These are phyloP conservation scores for Forbesichthys papilliferus DNA, from an alignment of 2,113 vertebrate species.

Conservation along the genomic window DNA sequence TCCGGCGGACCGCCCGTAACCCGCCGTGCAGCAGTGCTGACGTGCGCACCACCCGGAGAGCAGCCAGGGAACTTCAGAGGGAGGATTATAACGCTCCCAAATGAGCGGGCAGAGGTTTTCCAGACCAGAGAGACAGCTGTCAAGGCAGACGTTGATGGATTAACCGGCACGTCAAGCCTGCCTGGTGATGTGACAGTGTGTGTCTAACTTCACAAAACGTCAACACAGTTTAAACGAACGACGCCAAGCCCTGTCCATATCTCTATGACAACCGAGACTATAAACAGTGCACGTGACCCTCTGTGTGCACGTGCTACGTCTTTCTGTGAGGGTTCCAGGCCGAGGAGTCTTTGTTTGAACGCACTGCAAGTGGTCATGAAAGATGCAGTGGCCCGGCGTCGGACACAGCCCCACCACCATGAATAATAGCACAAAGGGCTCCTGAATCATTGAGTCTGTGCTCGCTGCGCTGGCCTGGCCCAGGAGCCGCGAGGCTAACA, in stretches of 20 bases:
- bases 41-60: constrained; percentile 31
- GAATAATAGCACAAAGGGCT: constrained; percentile 79
- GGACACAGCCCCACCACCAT: constrained; percentile 67
- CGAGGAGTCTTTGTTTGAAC: constrained; percentile 69
- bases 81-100: constrained; percentile 48
- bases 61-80: constrained; percentile 32
- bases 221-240: constrained; percentile 19
- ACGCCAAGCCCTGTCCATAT: neutral
- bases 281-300: constrained; percentile 13
- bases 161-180: constrained; percentile 43
- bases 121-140: constrained; percentile 42
- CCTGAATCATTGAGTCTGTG: constrained; percentile 75
- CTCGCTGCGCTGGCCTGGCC: constrained; percentile 50
- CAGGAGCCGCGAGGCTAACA: constrained; percentile 17
- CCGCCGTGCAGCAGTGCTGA: constrained; percentile 22
- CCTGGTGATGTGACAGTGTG: constrained; percentile 36
- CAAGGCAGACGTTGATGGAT: constrained; percentile 36
- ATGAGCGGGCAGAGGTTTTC: constrained; percentile 37
- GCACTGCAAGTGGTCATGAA: constrained; percentile 75
- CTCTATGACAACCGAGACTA: neutral
- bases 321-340: constrained; percentile 51
- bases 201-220: constrained; percentile 32
- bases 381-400: constrained; percentile 69
- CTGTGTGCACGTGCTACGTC: constrained; percentile 13
- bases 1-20: no score